Percentiles rank a stretch among this genome's conserved stretches.
Conservation (phyloP, 2,113 vertebrate genomes). For the Pithys albifrons region DNA sequence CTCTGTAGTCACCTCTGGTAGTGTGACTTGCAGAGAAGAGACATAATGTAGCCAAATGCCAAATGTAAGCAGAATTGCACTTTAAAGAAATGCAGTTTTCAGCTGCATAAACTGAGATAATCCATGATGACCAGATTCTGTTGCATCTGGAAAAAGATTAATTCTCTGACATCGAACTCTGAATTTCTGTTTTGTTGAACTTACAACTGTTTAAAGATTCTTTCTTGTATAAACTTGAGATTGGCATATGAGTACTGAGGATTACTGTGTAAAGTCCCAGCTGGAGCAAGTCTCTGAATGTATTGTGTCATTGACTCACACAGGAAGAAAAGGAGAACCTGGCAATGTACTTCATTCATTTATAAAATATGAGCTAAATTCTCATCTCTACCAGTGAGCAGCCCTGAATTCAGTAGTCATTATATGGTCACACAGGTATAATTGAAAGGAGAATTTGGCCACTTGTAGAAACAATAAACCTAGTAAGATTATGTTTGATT, state of each 20-base stretch:
- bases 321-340: conserved; percentile 41
- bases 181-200: conserved; percentile 53
- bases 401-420: neutral
- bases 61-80: conserved; percentile 21
- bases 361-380: conserved; percentile 25
- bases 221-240: conserved; percentile 45
- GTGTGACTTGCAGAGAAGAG: neutral
- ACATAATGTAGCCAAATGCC: neutral
- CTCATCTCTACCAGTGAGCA: neutral
- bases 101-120: conserved; percentile 12
- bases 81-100: conserved; percentile 25
- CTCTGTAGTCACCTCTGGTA: neutral
- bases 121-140: neutral
- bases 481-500: neutral
- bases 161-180: neutral
- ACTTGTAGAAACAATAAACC: neutral
- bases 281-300: conserved; percentile 29
- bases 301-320: conserved; percentile 7
- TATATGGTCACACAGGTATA: neutral
- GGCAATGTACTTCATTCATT: conserved; percentile 48
- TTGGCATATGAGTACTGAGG: conserved; percentile 20
- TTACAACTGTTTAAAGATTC: conserved; percentile 26
- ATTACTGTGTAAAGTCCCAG: conserved; percentile 49
- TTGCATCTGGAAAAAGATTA: conserved; percentile 37
- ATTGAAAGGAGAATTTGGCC: neutral